phyloP scores from a whole-genome alignment of 2,888 invertebrate genomes.

The Pyrrhia umbra region DNA sequence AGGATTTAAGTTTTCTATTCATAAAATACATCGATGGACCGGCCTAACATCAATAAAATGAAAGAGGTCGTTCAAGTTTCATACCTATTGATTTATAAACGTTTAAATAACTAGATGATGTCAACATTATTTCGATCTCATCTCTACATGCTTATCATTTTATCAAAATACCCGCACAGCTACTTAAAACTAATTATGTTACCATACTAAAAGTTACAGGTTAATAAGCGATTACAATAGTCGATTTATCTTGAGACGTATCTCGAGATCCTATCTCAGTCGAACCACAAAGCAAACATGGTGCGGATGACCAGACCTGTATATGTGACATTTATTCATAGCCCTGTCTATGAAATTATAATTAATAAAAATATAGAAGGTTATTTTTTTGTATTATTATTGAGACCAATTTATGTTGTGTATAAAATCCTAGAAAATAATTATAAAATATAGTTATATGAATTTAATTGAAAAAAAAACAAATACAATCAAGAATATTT shows the following conservation, averaged over 20 bases:
- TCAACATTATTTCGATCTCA: conserved; percentile 23
- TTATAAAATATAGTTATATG: too few relatives aligned
- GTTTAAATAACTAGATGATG: conserved; percentile 35
- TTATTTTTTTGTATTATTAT: background rate
- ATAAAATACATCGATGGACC: too few relatives aligned
- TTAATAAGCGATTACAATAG: conserved; percentile 67
- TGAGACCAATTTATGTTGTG: background rate
- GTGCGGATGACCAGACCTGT: conserved; percentile 62
- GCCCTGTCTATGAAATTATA: conserved; percentile 45
- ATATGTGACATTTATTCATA: conserved; percentile 65
- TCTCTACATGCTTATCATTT: conserved; percentile 45
- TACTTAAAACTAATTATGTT: conserved; percentile 62
- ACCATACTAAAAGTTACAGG: conserved; percentile 54
- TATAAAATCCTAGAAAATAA: background rate
- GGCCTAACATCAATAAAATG: background rate
- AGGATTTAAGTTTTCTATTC: too few relatives aligned
- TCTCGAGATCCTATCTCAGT: conserved; percentile 70
- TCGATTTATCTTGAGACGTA: conserved; percentile 69
- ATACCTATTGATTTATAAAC: conserved; percentile 22
- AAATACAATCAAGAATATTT: too few relatives aligned
- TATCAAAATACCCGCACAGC: conserved; percentile 48
- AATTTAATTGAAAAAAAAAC: background rate
- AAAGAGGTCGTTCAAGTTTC: background rate
- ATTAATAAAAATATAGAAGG: conserved; percentile 6
- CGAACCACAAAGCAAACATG: conserved; percentile 70